Percentiles rank a stretch among this genome's conserved stretches.
phyloP scores from a whole-genome alignment of 2,797 vertebrate species.

The Microtus agrestis region DNA sequence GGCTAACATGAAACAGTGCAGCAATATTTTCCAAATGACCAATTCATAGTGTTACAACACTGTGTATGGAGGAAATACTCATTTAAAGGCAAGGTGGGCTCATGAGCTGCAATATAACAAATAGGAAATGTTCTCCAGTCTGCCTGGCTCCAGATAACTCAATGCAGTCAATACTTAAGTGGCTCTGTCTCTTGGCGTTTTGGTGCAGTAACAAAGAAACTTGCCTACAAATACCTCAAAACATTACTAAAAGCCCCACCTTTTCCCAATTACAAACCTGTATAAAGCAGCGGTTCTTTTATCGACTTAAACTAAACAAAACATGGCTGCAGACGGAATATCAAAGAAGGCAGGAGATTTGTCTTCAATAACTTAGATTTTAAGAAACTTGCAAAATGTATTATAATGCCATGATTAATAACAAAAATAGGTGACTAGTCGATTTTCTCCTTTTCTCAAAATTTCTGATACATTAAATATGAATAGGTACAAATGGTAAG shows the following conservation, averaged over 20 bases:
- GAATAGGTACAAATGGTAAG: background rate
- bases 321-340: background rate
- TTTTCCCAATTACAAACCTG: background rate
- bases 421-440: background rate
- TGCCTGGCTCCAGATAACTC: background rate
- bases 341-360: conserved; percentile 12
- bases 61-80: background rate
- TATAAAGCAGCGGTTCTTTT: conserved; percentile 12
- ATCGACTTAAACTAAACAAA: conserved; percentile 11
- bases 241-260: background rate
- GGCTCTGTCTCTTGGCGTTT: background rate
- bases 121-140: conserved; percentile 22
- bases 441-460: background rate
- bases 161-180: conserved; percentile 7
- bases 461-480: conserved; percentile 14
- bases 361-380: conserved; percentile 32
- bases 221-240: conserved; percentile 39
- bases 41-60: background rate
- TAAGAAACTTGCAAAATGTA: conserved; percentile 6
- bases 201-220: conserved; percentile 20
- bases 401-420: background rate
- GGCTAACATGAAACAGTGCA: background rate
- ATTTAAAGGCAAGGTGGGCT: background rate
- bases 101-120: background rate
- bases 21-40: conserved; percentile 40